Base-by-base conservation (phyloP, 2,888 invertebrate genomes). In the Ormyrus labotus region DNA sequence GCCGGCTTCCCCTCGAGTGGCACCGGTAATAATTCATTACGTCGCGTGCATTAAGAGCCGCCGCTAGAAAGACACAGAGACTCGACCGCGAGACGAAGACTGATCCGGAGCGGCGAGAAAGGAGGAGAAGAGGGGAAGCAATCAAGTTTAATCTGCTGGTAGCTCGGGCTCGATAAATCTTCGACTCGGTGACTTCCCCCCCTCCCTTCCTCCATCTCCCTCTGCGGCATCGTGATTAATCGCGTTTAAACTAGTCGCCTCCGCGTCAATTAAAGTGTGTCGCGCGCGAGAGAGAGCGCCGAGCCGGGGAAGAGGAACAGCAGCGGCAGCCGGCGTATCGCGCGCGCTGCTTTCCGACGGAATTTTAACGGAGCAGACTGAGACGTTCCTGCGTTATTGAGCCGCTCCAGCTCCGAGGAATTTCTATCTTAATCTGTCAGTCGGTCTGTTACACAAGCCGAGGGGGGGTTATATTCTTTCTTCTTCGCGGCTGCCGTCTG, bases 211-310 rank as follows among this genome's bases (percentile, higher is more conserved):
- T 79, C 76, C 57, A 75, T 47, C 76, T 5, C 64, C 45, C 65
- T 67, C 72, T 13, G 58, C 70, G 82, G 84, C 84, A 84, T 85
- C 82, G 85, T 87, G 90, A 90, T 89, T 90, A 90, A 89, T 89
- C 88, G 89, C 87, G 86, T 88, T 88, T 87, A 89, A 89, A 89
- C 88, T 88, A 87, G 87, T 87, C 87, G 88, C 87, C 88, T 86
- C 84, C 85, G 87, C 87, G 88, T 87, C 89, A 88, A 89, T 90
- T 89, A 89, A 80, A 89, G 85, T 87, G 86, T 85, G 85, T 72
- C 74, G 73, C 80, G 47, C 19, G 50, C 61, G 19, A 65, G 11
- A 48, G 50, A 8, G 34, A 1, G 68, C 80, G 78, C 72, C 68
- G 73, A 60, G 80, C 78, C 74, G 69, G 80, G 78, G 83, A 82